These are phyloP conservation scores for Scaptomyza reducta DNA, from an alignment of 2,888 invertebrate genomes.

Conservation along the genomic window DNA sequence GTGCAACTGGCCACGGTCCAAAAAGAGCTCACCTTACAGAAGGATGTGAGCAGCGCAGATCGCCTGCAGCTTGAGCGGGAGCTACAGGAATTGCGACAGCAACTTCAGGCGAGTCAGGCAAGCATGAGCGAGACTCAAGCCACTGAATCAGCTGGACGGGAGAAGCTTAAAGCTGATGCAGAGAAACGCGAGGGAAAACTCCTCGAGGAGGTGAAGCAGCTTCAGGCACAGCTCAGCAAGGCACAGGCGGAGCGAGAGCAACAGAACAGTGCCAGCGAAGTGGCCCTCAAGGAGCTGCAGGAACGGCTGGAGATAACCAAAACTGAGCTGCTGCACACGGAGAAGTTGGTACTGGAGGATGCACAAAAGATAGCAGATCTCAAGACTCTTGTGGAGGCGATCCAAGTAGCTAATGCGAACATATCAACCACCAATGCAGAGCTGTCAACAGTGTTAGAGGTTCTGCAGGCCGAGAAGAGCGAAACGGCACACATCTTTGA, in stretches of 20 bases:
- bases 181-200: slow-evolving; percentile 29
- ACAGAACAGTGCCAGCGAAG: slow-evolving; percentile 55
- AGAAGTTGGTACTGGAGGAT: slow-evolving; percentile 70
- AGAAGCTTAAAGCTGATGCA: slow-evolving; percentile 43
- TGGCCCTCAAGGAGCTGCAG: slow-evolving; percentile 63
- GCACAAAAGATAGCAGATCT: slow-evolving; percentile 76
- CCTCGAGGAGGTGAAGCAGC: slow-evolving; percentile 46
- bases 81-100: slow-evolving; percentile 67
- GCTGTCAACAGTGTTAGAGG: slow-evolving; percentile 68
- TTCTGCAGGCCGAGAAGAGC: slow-evolving; percentile 76
- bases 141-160: slow-evolving; percentile 43
- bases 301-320: slow-evolving; percentile 67
- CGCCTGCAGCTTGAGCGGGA: slow-evolving; percentile 65
- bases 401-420: slow-evolving; percentile 75
- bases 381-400: slow-evolving; percentile 70
- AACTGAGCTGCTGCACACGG: slow-evolving; percentile 65
- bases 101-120: slow-evolving; percentile 52
- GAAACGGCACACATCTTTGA: slow-evolving; percentile 80
- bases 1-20: slow-evolving; percentile 65
- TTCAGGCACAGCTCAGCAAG: slow-evolving; percentile 47
- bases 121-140: slow-evolving; percentile 42
- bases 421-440: slow-evolving; percentile 78
- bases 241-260: slow-evolving; percentile 48
- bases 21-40: slow-evolving; percentile 57
- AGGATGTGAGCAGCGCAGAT: slow-evolving; percentile 63